Conservation (phyloP, 2,113 vertebrate genomes). For the Lepidothrix coronata region DNA sequence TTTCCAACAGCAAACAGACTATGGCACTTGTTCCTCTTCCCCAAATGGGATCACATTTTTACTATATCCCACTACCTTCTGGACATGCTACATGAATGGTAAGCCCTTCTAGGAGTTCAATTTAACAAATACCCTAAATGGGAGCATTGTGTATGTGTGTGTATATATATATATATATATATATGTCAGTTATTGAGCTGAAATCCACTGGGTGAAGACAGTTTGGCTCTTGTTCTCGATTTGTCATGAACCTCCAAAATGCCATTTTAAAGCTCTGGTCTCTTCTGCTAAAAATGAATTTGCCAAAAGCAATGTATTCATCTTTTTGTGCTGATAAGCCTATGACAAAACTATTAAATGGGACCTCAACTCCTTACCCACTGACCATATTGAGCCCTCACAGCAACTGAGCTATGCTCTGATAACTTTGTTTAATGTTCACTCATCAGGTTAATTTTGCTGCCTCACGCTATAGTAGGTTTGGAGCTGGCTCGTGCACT, state of each 20-base stretch:
- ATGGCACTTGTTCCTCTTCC: background rate
- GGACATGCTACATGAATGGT: background rate
- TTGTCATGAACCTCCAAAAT: background rate
- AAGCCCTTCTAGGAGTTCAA: background rate
- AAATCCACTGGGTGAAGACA: background rate
- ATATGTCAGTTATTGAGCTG: background rate
- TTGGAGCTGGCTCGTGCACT: background rate
- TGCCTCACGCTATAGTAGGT: accelerated
- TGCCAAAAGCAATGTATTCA: background rate
- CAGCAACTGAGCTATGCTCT: background rate
- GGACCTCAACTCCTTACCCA: background rate
- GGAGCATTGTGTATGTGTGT: too few relatives aligned
- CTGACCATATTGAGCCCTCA: background rate
- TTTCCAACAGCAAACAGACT: background rate
- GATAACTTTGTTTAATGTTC: background rate
- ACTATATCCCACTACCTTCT: background rate
- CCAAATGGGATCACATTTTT: background rate
- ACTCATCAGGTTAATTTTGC: background rate
- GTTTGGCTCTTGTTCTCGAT: background rate
- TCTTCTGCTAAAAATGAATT: background rate
- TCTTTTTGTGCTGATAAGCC: background rate
- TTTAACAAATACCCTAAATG: background rate
- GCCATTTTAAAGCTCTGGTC: background rate
- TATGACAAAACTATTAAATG: background rate
- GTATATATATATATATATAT: background rate